Percentiles rank a stretch among this genome's conserved stretches.
Conservation (phyloP, 2,113 vertebrate genomes). For the Sphaerodactylus townsendi region DNA sequence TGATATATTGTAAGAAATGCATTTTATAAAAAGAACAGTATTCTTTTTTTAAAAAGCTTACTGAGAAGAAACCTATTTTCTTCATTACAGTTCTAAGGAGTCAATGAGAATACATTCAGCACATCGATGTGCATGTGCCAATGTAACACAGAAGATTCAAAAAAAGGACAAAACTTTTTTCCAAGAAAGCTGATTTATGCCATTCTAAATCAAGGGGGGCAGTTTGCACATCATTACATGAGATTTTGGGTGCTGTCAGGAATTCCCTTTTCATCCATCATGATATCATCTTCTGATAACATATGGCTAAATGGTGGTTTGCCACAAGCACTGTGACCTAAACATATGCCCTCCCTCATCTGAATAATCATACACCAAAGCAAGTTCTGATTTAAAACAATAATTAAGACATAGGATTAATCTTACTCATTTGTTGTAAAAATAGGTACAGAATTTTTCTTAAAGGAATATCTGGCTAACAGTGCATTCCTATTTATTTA, state of each 20-base stretch:
- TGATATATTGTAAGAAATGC: too few species aligned
- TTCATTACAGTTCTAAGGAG: too few species aligned
- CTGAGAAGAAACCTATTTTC: too few species aligned
- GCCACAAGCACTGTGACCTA: neutral
- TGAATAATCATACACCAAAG: neutral
- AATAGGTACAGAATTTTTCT: constrained; percentile 31
- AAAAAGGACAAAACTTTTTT: too few species aligned
- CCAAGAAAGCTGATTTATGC: too few species aligned
- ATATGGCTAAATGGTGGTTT: neutral
- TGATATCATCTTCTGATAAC: neutral
- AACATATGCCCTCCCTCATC: neutral
- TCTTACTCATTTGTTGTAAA: neutral
- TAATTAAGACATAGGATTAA: neutral
- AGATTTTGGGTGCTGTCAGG: neutral
- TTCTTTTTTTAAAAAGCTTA: too few species aligned
- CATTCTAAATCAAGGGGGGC: too few species aligned
- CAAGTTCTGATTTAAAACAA: constrained; percentile 24
- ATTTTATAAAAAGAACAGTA: too few species aligned
- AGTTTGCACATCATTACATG: neutral
- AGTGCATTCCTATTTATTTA: too few species aligned
- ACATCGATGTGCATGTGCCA: too few species aligned
- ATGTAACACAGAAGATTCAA: too few species aligned
- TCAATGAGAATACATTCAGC: too few species aligned
- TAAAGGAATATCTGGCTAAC: constrained; percentile 31
- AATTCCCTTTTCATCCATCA: neutral